These are phyloP conservation scores for Orthosia gracilis DNA, from an alignment of 2,888 invertebrate genomes.

Conservation along the genomic window DNA sequence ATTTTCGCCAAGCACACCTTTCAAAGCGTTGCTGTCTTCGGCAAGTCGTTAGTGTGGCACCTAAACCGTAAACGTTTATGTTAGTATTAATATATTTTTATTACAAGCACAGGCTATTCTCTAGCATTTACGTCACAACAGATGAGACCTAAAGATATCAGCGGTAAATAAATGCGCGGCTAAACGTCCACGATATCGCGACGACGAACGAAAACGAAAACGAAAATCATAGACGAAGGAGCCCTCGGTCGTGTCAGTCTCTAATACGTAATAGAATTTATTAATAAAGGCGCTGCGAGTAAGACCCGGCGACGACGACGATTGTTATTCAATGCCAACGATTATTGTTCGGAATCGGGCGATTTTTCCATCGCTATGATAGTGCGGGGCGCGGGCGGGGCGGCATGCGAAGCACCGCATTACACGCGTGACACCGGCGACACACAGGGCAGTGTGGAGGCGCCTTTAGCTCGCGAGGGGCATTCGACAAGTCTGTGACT, in stretches of 20 bases:
- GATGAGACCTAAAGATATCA: conserved; percentile 37
- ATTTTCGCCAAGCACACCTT: background rate
- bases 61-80: background rate
- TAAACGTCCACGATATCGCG: conserved; percentile 44
- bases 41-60: background rate
- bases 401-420: conserved; percentile 68
- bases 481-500: background rate
- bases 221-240: conserved; percentile 47
- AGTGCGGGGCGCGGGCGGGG: conserved; percentile 19
- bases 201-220: conserved; percentile 41
- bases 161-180: conserved; percentile 50
- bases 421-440: conserved; percentile 66
- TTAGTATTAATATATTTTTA: conserved; percentile 4
- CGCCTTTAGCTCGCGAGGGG: background rate
- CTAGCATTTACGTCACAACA: conserved; percentile 18
- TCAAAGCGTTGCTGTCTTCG: background rate
- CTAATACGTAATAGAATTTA: conserved; percentile 68
- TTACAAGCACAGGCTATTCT: conserved; percentile 3
- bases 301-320: conserved; percentile 32
- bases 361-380: conserved; percentile 66
- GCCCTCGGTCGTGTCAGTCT: conserved; percentile 34
- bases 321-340: conserved; percentile 73
- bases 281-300: conserved; percentile 66
- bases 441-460: conserved; percentile 54
- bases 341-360: conserved; percentile 70